Conservation (phyloP, 2,797 vertebrate species). For the Gorsachius magnificus region DNA sequence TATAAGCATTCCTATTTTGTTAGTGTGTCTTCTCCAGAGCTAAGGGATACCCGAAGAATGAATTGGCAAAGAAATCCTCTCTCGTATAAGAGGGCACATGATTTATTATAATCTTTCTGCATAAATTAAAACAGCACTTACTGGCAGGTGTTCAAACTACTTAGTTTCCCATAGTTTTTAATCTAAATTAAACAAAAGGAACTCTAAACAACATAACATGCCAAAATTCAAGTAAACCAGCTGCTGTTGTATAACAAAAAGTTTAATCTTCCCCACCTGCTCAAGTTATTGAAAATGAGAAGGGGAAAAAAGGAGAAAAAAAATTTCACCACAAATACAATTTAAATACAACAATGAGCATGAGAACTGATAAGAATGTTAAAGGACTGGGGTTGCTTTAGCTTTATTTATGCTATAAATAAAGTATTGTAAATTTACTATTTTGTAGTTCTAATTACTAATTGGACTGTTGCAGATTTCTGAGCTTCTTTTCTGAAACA, state of each 20-base stretch:
- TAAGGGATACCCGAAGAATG: neutral
- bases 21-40: neutral
- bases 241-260: slow-evolving; percentile 1
- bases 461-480: neutral
- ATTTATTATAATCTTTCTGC: neutral
- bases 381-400: neutral
- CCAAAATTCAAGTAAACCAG: slow-evolving; percentile 31
- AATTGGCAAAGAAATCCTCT: neutral
- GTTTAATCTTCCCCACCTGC: slow-evolving; percentile 29
- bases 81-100: neutral
- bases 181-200: slow-evolving; percentile 24
- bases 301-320: neutral
- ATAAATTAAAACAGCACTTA: slow-evolving; percentile 25
- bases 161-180: neutral
- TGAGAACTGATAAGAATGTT: neutral
- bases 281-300: neutral
- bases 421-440: neutral
- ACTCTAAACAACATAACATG: neutral
- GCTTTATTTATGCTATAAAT: neutral
- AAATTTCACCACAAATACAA: neutral
- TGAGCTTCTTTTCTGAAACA: neutral
- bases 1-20: neutral
- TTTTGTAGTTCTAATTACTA: neutral
- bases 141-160: slow-evolving; percentile 1
- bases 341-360: neutral